Base-by-base conservation (phyloP, 2,113 vertebrate genomes). In the Syngnathus scovelli region DNA sequence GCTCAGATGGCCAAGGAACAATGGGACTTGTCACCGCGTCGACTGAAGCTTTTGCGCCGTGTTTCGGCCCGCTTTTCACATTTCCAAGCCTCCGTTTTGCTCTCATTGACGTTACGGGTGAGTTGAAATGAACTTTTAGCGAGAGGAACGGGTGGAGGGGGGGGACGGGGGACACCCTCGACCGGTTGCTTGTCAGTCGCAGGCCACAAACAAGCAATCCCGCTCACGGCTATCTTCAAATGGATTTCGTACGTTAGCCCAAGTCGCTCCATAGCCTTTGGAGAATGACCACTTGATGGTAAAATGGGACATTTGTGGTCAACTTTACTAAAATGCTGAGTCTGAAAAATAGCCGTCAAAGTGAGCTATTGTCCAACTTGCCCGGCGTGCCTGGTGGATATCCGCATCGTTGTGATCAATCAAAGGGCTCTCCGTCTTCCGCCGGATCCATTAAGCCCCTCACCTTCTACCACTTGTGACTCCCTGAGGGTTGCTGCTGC, bases 331-430 rank as follows among this genome's bases (percentile, higher is more conserved):
- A 43, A 39, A 66, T 39, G 5, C 61, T 8, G 39, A 44, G 21
- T 67, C 48, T 82, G 23, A 59, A 71, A 48, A 73, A 71, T 69
- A 39, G 67, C 70, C 70, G 66, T 81, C 71, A 75, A 60, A 80
- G 64, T 69, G 54, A 76, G 61, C 62, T 61, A 60, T 72, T 68
- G 75, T 27, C 63, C 64, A 36, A 68, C 46, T 62, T 69, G 62
- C 33, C 60, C 41, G 12, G 64, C 39, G 67, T 69, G 77, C 64
- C 70, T 66, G 67, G 80, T 70, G 58, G 70, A 78, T 76, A 75
- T 75, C 56, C 74, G 56, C 68, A 67, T 70, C 64, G 78, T 74
- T 77, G 62, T 64, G 68, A 70, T 60, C 12, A 52, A 80, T 84
- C 66, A 79, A 80, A 80, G 62, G 8, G 41, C 59, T 60, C 67